Evolutionary conservation across 1,140 invertebrate genomes (phyloP).

Genomic region (Micrasema minimum): DNA sequence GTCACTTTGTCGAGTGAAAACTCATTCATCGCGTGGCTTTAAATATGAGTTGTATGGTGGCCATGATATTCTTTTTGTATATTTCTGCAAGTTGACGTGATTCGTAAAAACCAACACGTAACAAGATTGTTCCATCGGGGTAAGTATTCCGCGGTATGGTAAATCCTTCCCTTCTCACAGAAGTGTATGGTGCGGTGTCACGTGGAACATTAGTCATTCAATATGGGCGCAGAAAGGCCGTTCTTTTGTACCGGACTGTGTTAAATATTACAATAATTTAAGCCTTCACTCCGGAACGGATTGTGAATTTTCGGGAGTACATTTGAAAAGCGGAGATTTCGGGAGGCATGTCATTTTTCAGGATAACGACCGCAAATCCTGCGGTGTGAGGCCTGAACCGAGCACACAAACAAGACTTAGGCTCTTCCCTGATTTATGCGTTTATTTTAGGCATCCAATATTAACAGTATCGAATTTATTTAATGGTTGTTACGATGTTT

Average conservation of each 20-base stretch:
- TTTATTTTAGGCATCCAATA: not conserved
- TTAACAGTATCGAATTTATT: not conserved
- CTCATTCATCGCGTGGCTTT: too few species aligned
- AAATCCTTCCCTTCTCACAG: not conserved
- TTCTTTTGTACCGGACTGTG: slow-evolving; percentile 14
- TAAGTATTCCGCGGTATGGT: not conserved
- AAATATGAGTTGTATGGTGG: not conserved
- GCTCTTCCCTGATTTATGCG: not conserved
- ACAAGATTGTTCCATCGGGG: too few species aligned
- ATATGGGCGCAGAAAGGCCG: slow-evolving; percentile 16
- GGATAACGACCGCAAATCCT: not conserved
- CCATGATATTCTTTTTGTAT: not conserved
- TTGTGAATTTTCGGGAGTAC: slow-evolving; percentile 29
- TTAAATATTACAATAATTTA: slow-evolving; percentile 35
- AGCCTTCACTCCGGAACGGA: slow-evolving; percentile 21
- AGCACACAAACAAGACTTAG: not conserved
- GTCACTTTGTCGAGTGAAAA: too few species aligned
- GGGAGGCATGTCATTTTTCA: slow-evolving; percentile 10
- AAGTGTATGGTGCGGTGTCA: not conserved
- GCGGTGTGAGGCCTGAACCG: not conserved
- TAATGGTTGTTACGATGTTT: too few species aligned
- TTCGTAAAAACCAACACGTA: not conserved
- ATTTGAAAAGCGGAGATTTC: not conserved
- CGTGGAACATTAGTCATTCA: slow-evolving; percentile 23
- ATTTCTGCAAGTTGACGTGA: slow-evolving; percentile 5